These are phyloP conservation scores for Rambutsinella grinnellia DNA, from an alignment of 2,888 invertebrate genomes.

Conservation along the genomic window DNA sequence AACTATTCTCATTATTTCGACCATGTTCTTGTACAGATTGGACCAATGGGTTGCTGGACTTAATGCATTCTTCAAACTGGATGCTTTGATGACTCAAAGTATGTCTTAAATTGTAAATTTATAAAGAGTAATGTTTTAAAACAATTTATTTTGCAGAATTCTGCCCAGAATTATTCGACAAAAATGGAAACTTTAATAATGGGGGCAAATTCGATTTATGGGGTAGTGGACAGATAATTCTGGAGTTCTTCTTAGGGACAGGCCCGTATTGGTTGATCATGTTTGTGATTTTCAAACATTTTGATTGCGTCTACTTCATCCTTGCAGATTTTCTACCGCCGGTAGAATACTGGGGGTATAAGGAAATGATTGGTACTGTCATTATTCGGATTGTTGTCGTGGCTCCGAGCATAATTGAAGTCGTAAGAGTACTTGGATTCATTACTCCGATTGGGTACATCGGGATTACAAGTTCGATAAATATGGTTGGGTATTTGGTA, in stretches of 20 bases:
- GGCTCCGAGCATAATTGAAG: slow-evolving; percentile 5
- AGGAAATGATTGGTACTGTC: background rate
- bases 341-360: background rate
- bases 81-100: background rate
- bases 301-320: background rate
- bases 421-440: background rate
- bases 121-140: background rate
- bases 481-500: background rate
- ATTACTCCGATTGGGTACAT: background rate
- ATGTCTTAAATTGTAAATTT: background rate
- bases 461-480: background rate
- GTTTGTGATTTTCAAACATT: background rate
- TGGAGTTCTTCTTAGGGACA: background rate
- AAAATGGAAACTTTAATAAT: slow-evolving; percentile 1
- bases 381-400: background rate
- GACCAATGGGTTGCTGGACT: background rate
- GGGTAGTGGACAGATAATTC: background rate
- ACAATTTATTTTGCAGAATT: background rate
- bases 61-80: background rate
- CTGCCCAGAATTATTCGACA: background rate
- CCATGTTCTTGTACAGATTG: background rate
- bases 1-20: background rate
- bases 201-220: background rate
- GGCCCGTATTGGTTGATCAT: background rate
- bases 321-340: background rate